Evolutionary conservation across 1,140 invertebrate genomes (phyloP).

Genomic region (Drosophila micromelanica): DNA sequence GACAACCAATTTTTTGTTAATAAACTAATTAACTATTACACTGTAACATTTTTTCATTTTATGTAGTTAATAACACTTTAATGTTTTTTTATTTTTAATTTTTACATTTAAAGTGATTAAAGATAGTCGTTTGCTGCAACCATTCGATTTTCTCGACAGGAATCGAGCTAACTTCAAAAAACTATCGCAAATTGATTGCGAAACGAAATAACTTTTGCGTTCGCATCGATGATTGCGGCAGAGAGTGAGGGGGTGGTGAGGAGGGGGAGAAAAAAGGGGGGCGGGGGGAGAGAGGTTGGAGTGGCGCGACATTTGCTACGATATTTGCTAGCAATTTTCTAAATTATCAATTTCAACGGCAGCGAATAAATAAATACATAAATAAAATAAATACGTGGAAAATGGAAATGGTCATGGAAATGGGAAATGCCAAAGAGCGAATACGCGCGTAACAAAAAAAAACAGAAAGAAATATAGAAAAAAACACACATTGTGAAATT

Average conservation of each 20-base stretch:
- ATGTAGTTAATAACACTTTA: too few species aligned
- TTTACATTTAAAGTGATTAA: too few species aligned
- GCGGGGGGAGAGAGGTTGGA: too few species aligned
- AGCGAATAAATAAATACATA: slow-evolving; percentile 59
- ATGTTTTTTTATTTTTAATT: too few species aligned
- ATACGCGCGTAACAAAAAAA: slow-evolving; percentile 32
- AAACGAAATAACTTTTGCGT: slow-evolving; percentile 1
- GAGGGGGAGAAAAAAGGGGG: not conserved
- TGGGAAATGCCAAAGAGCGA: slow-evolving; percentile 31
- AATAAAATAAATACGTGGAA: slow-evolving; percentile 50
- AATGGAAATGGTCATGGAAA: slow-evolving; percentile 26
- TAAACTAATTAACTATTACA: too few species aligned
- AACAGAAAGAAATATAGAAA: slow-evolving; percentile 25
- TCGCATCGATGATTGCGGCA: slow-evolving; percentile 21
- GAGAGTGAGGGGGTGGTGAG: not conserved
- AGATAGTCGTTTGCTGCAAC: too few species aligned
- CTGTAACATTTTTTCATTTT: too few species aligned
- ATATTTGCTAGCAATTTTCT: slow-evolving; percentile 74
- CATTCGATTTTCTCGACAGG: too few species aligned
- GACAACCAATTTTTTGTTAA: too few species aligned
- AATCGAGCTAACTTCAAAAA: not conserved
- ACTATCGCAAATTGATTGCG: slow-evolving; percentile 12
- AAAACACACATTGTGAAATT: slow-evolving; percentile 58
- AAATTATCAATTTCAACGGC: slow-evolving; percentile 76
- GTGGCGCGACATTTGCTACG: slow-evolving; percentile 33